These are phyloP conservation scores for Cettia cetti DNA, from an alignment of 2,113 vertebrate genomes.

Conservation along the genomic window DNA sequence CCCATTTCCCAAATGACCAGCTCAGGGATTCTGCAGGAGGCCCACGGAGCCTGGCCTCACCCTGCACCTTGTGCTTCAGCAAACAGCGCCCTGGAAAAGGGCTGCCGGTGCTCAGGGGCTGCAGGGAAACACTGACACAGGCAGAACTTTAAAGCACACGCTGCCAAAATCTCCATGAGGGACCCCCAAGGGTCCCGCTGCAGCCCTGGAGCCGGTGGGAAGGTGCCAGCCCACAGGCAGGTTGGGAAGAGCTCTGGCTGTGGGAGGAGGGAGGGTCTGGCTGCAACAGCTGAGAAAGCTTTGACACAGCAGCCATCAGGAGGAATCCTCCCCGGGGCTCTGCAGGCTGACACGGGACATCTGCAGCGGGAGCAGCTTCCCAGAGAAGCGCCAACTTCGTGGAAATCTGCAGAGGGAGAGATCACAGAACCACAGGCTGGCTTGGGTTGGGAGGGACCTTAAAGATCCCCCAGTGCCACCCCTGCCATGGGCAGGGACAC, in stretches of 20 bases:
- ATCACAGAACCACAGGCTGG: not conserved
- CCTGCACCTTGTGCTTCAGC: not conserved
- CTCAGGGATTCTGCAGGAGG: not conserved
- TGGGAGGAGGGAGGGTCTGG: not conserved
- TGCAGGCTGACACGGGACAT: constrained; percentile 28
- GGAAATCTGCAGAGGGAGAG: not conserved
- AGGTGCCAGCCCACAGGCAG: not conserved
- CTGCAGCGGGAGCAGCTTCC: not conserved
- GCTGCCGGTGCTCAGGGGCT: not conserved
- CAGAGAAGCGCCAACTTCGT: not conserved
- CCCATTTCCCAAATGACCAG: not conserved
- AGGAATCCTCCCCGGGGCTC: not conserved
- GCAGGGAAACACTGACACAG: not conserved
- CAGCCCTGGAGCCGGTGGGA: not conserved
- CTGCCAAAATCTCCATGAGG: rapidly evolving
- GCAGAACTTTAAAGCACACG: rapidly evolving
- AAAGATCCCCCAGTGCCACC: not conserved
- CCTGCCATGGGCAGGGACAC: not conserved
- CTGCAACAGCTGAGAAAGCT: constrained; percentile 53
- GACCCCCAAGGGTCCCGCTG: not conserved
- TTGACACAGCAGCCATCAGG: not conserved
- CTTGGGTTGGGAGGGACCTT: not conserved
- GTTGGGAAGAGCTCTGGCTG: not conserved
- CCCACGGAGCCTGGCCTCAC: rapidly evolving
- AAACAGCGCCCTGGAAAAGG: rapidly evolving